Evolutionary conservation across 2,113 vertebrate genomes (phyloP).

Genomic region (Desmodus rotundus): DNA sequence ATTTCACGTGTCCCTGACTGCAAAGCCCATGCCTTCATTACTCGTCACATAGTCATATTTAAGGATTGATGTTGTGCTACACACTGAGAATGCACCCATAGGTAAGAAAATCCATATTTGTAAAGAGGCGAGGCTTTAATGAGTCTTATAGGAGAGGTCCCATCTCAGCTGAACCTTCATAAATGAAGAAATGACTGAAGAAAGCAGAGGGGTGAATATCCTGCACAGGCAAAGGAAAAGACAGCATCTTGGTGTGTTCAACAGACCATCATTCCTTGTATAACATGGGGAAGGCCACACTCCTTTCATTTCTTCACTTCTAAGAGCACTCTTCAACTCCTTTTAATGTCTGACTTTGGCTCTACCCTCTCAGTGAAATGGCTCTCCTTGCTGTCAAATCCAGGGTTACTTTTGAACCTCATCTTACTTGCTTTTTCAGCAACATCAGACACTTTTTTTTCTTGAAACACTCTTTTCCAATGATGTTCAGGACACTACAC

Average conservation of each 20-base stretch:
- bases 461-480: background rate
- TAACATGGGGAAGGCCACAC: background rate
- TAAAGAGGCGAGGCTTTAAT: background rate
- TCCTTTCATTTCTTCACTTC: background rate
- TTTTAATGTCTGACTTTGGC: background rate
- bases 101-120: background rate
- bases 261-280: background rate
- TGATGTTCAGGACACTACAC: background rate
- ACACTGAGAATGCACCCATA: background rate
- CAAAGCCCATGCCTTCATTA: background rate
- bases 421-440: background rate
- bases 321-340: background rate
- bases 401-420: background rate
- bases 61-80: background rate
- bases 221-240: background rate
- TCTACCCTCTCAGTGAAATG: background rate
- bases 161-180: background rate
- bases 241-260: background rate
- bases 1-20: background rate
- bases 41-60: background rate
- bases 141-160: background rate
- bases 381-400: background rate
- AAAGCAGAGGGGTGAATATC: background rate
- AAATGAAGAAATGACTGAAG: background rate
- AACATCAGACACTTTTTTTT: background rate